Evolutionary conservation across 2,113 vertebrate species (phyloP), one percentile per base, ranked within the genome.

Genomic region (Etheostoma spectabile): DNA sequence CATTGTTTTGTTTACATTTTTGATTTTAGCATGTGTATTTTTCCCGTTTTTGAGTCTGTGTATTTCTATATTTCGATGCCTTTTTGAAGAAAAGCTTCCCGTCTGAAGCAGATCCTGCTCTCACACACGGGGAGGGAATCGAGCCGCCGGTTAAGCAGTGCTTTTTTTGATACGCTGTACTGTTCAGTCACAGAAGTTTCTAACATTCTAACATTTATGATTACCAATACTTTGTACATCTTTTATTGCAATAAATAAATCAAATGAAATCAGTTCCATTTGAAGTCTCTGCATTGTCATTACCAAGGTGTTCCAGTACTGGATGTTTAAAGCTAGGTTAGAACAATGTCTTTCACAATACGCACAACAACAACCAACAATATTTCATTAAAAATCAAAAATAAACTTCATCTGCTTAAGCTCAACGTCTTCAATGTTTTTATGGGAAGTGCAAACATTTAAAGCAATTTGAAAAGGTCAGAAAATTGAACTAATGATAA

Each of bases 191-290:
- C 95, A 96, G 91, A 94, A 93, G 93, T 96, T 98, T 98, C 97
- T 97, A 97, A 98, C 94, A 95, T 95, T 97, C 97, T 96, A 97
- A 97, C 88, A 79, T 94, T 95, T 91, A 95, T 93, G 94, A 96
- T 97, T 98, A 97, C 95, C 95, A 95, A 97, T 96, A 97, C 97
- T 97, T 97, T 98, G 96, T 98, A 97, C 95, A 94, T 95, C 94
- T 94, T 94, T 90, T 95, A 95, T 94, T 95, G 94, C 95, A 95
- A 96, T 95, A 95, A 95, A 96, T 93, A 88, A 93, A 93, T 90
- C 83, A 89, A 92, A 87, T 88, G 57, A 80, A 89, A 90, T 88
- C 77, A 30, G 51, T 79, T 53, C 15, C 27, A 64, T 66, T 45
- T 65, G 18, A 51, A 8, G 27, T 52, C 16, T 77, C 49, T 46